phyloP scores from a whole-genome alignment of 2,113 vertebrate species.

The Sinocyclocheilus anshuiensis region DNA sequence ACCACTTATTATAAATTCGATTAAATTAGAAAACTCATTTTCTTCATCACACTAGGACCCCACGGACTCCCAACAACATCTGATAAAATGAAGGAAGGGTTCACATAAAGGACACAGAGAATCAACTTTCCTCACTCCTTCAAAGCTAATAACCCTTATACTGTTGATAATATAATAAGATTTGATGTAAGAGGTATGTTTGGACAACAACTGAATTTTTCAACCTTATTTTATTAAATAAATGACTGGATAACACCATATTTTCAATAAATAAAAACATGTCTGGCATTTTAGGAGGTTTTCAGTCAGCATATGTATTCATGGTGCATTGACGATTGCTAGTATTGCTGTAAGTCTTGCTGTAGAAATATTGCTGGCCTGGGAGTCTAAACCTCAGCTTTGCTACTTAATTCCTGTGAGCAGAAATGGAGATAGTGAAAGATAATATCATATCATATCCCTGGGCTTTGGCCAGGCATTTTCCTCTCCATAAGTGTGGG shows the following conservation, averaged over 20 bases:
- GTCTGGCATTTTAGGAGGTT: neutral
- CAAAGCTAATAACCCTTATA: neutral
- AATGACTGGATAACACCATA: neutral
- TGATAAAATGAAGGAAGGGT: neutral
- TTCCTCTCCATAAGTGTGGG: slow-evolving; percentile 27
- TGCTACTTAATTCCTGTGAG: neutral
- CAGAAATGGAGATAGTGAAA: slow-evolving; percentile 2
- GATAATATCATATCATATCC: slow-evolving; percentile 38
- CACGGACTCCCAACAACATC: neutral
- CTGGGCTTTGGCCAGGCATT: slow-evolving; percentile 27
- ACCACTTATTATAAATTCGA: neutral
- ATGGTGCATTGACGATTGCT: too few species aligned
- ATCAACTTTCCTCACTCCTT: neutral
- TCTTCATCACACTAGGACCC: slow-evolving; percentile 18
- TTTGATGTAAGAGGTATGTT: neutral
- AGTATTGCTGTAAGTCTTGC: neutral
- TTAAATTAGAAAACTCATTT: slow-evolving; percentile 18
- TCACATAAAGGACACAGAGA: slow-evolving; percentile 2
- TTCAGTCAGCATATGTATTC: neutral
- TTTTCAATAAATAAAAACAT: neutral
- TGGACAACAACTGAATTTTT: neutral
- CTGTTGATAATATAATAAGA: neutral
- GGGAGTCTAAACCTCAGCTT: neutral
- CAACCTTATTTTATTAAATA: neutral
- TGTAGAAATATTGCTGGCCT: neutral